phyloP scores from a whole-genome alignment of 2,888 invertebrate species.

The Lepidocyrtinus sp. region DNA sequence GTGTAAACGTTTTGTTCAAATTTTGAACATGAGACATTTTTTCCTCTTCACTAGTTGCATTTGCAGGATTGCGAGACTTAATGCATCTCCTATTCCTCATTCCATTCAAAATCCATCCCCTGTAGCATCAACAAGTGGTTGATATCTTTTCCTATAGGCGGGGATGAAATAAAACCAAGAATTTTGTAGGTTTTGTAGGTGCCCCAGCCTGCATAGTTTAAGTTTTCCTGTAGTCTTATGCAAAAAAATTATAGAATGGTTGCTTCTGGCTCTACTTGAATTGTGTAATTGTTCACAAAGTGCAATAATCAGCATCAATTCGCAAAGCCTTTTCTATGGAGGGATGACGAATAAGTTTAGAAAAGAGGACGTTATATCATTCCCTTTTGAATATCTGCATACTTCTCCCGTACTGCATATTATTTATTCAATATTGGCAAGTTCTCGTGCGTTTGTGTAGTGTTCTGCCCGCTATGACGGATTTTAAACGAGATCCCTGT shows the following conservation, averaged over 20 bases:
- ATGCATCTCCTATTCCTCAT: slow-evolving; percentile 29
- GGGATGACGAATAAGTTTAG: too few relatives aligned
- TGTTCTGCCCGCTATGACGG: slow-evolving; percentile 12
- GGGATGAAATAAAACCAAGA: too few relatives aligned
- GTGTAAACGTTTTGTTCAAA: not conserved
- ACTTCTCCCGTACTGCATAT: not conserved
- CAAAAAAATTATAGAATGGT: not conserved
- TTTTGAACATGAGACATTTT: not conserved
- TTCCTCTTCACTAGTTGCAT: not conserved
- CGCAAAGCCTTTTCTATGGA: too few relatives aligned
- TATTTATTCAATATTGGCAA: not conserved
- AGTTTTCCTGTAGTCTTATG: not conserved
- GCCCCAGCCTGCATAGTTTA: too few relatives aligned
- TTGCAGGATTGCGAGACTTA: not conserved
- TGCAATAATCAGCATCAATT: slow-evolving; percentile 1
- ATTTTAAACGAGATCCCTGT: slow-evolving; percentile 59
- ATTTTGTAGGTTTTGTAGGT: too few relatives aligned
- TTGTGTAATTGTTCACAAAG: slow-evolving; percentile 6
- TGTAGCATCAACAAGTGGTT: slow-evolving; percentile 41
- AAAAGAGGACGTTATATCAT: not conserved
- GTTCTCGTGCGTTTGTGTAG: not conserved
- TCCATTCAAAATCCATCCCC: slow-evolving; percentile 59
- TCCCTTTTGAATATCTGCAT: not conserved
- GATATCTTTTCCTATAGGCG: too few relatives aligned
- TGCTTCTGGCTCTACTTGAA: not conserved